These are phyloP conservation scores for Natator depressus DNA, from an alignment of 2,113 vertebrate genomes.

Conservation along the genomic window DNA sequence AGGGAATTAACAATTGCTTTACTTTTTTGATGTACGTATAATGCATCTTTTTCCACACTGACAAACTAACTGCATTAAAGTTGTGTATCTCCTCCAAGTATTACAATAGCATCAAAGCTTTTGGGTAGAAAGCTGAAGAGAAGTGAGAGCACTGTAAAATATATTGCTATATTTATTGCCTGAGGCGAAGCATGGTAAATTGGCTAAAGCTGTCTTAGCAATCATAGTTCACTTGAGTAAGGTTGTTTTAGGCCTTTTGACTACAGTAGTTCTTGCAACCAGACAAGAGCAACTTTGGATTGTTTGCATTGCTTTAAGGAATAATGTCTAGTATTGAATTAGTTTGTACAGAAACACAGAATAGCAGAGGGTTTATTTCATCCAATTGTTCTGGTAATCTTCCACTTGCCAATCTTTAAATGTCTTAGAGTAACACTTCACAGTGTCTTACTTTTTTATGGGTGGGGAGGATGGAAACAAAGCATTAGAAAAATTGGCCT, in stretches of 20 bases:
- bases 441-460: not conserved
- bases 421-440: not conserved
- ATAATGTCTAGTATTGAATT: not conserved
- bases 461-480: not conserved
- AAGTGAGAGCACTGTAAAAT: slow-evolving; percentile 51
- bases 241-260: slow-evolving; percentile 19
- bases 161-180: not conserved
- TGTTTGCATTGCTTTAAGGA: slow-evolving; percentile 18
- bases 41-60: slow-evolving; percentile 22
- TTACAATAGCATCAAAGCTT: slow-evolving; percentile 39
- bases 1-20: slow-evolving; percentile 61
- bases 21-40: slow-evolving; percentile 37
- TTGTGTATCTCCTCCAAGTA: not conserved
- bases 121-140: not conserved
- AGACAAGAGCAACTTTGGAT: not conserved
- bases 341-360: not conserved
- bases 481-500: not conserved
- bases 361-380: not conserved
- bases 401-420: not conserved
- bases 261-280: not conserved
- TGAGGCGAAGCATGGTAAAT: slow-evolving; percentile 22
- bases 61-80: not conserved
- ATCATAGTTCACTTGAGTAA: slow-evolving; percentile 37
- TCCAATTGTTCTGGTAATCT: not conserved
- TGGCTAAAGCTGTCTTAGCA: slow-evolving; percentile 31